These are phyloP conservation scores for Tyrannus savana DNA, from an alignment of 2,113 vertebrate species.

Conservation along the genomic window DNA sequence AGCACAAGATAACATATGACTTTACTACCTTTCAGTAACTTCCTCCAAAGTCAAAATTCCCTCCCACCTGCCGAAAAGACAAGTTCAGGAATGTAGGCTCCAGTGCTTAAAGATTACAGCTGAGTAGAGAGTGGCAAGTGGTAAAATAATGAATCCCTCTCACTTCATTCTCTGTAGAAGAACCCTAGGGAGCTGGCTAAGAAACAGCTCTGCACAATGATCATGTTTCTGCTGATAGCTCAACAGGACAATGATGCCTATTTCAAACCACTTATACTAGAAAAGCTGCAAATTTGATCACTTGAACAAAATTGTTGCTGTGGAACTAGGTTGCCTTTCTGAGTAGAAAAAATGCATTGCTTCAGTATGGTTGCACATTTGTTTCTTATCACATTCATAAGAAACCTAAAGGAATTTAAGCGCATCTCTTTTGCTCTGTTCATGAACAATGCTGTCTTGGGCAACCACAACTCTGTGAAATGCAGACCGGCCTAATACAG, in stretches of 20 bases:
- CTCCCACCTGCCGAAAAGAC: not conserved
- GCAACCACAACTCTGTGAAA: not conserved
- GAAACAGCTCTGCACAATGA: not conserved
- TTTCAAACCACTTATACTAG: not conserved
- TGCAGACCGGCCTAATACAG: not conserved
- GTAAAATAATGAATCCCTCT: not conserved
- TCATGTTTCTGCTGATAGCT: not conserved
- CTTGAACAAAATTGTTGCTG: not conserved
- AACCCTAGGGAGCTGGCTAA: not conserved
- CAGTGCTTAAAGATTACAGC: not conserved
- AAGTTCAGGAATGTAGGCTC: not conserved
- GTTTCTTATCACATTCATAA: not conserved
- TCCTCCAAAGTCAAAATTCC: conserved; percentile 22
- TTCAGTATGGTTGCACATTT: not conserved
- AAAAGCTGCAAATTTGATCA: conserved; percentile 22
- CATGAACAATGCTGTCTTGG: not conserved
- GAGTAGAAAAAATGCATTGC: not conserved
- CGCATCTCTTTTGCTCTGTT: not conserved
- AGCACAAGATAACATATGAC: not conserved
- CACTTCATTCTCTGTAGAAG: not conserved
- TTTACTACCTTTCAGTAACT: not conserved
- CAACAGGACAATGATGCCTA: not conserved
- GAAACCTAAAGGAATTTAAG: not conserved
- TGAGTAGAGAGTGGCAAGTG: not conserved
- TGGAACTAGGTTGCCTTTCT: not conserved